Conservation (phyloP, 2,797 vertebrate species). For the Echeneis naucrates region DNA sequence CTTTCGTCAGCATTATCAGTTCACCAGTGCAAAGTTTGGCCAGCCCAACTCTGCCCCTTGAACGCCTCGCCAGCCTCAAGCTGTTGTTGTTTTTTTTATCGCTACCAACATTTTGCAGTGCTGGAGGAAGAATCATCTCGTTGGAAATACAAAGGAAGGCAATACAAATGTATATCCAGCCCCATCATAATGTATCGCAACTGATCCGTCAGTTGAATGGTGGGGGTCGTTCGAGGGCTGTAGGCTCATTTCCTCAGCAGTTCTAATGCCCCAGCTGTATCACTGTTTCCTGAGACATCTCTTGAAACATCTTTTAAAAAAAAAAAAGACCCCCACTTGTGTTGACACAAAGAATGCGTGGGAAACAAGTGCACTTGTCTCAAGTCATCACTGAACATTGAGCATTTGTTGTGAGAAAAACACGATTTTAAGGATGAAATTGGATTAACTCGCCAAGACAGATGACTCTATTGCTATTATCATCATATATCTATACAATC, state of each 20-base stretch:
- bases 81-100: too few relatives aligned
- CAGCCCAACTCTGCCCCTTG: too few relatives aligned
- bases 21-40: too few relatives aligned
- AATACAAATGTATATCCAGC: too few relatives aligned
- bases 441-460: constrained; percentile 14
- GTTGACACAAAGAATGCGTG: constrained; percentile 1
- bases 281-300: neutral
- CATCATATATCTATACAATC: constrained; percentile 40
- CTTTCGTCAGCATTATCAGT: too few relatives aligned
- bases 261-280: neutral
- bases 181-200: too few relatives aligned
- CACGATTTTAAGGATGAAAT: constrained; percentile 11
- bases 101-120: too few relatives aligned
- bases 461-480: constrained; percentile 9
- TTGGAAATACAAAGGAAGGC: too few relatives aligned
- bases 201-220: too few relatives aligned
- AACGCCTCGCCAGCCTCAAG: too few relatives aligned
- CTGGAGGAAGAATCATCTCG: too few relatives aligned
- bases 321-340: neutral
- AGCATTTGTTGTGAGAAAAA: constrained; percentile 33
- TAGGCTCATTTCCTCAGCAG: neutral
- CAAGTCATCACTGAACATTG: neutral
- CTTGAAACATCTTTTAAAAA: neutral
- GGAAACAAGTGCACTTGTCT: constrained; percentile 25
- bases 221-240: neutral